phyloP scores from a whole-genome alignment of 2,113 vertebrate species.

The Hypocryptadius cinnamomeus region DNA sequence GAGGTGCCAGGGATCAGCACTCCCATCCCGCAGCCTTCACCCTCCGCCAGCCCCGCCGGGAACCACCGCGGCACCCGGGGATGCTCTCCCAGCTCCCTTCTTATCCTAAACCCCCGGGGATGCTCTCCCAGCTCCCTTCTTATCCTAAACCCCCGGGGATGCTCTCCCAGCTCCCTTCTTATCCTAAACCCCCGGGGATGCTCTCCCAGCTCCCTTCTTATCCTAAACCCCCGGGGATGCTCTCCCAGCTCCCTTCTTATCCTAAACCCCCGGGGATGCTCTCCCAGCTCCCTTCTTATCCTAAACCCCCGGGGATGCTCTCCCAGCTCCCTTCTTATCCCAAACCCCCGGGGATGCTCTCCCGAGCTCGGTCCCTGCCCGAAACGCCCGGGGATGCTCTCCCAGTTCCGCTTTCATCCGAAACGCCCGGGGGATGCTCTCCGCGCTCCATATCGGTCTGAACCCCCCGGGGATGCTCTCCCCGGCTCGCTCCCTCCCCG shows the following conservation, averaged over 20 bases:
- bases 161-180: rapidly evolving
- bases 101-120: not conserved
- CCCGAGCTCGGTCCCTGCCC: rapidly evolving
- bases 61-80: not conserved
- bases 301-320: not conserved
- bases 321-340: rapidly evolving
- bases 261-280: no score
- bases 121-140: rapidly evolving
- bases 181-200: not conserved
- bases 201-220: rapidly evolving
- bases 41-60: not conserved
- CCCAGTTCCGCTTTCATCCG: rapidly evolving
- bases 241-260: rapidly evolving
- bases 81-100: not conserved
- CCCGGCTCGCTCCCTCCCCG: no score
- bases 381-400: no score
- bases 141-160: not conserved
- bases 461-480: not conserved
- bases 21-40: not conserved
- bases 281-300: not conserved
- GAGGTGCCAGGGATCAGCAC: not conserved
- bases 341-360: not conserved
- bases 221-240: not conserved
- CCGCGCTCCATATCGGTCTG: rapidly evolving
- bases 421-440: not conserved